Evolutionary conservation across 2,797 vertebrate genomes (phyloP).

Genomic region (Mormyrus proboscirostris): DNA sequence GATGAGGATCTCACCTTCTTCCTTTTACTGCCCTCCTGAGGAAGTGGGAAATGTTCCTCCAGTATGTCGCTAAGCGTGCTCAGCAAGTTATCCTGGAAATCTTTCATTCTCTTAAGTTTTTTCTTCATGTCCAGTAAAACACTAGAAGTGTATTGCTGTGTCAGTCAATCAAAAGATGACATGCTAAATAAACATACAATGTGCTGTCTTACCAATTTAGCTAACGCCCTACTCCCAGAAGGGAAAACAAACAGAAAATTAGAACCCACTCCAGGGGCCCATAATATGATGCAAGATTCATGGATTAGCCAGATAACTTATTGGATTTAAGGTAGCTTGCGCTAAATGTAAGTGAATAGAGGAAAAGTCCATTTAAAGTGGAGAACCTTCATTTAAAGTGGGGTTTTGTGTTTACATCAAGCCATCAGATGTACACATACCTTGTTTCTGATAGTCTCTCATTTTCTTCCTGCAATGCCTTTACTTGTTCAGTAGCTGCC

Average conservation of each 20-base stretch:
- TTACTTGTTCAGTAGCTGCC: slow-evolving; percentile 42
- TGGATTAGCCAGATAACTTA: not conserved
- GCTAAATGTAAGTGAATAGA: not conserved
- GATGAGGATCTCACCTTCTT: slow-evolving; percentile 48
- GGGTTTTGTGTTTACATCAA: not conserved
- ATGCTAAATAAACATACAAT: not conserved
- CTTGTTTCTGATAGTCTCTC: slow-evolving; percentile 47
- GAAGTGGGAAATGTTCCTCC: slow-evolving; percentile 54
- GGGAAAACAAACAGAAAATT: not conserved
- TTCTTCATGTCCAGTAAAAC: slow-evolving; percentile 54
- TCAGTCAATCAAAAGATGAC: not conserved
- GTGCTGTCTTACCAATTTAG: not conserved
- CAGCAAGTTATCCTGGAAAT: slow-evolving; percentile 56
- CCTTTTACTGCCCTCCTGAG: slow-evolving; percentile 48
- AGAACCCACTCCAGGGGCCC: not conserved
- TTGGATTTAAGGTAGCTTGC: not conserved
- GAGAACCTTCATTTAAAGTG: not conserved
- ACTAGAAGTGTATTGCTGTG: slow-evolving; percentile 35
- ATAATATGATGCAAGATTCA: not conserved
- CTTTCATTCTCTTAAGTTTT: slow-evolving; percentile 60
- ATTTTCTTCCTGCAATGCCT: slow-evolving; percentile 46
- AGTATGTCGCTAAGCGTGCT: slow-evolving; percentile 55
- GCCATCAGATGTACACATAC: slow-evolving; percentile 35
- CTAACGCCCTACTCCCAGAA: not conserved
- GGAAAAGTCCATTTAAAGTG: not conserved